Evolutionary conservation across 2,797 vertebrate species (phyloP).

Genomic region (Trachurus trachurus): DNA sequence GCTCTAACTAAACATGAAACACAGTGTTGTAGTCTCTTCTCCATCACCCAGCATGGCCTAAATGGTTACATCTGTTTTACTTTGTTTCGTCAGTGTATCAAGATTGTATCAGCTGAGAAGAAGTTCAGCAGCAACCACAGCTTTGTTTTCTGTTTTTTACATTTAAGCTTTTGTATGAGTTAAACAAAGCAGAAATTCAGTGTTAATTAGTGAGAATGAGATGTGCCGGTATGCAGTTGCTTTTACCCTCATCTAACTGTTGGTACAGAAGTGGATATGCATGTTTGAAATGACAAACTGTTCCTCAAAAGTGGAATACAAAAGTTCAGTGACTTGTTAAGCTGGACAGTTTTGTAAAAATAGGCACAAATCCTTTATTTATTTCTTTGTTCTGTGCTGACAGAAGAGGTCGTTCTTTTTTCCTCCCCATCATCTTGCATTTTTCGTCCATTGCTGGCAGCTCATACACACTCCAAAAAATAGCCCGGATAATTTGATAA

Average conservation of each 20-base stretch:
- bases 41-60: not conserved
- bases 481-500: conserved; percentile 50
- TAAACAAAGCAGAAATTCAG: not conserved
- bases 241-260: not conserved
- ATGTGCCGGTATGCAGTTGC: not conserved
- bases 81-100: not conserved
- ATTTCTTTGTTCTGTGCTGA: conserved; percentile 35
- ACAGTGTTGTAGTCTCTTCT: not conserved
- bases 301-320: conserved; percentile 2
- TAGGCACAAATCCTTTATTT: conserved; percentile 16
- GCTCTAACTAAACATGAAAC: not conserved
- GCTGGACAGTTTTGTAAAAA: conserved; percentile 13
- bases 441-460: conserved; percentile 35
- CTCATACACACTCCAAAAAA: conserved; percentile 27
- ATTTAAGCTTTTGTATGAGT: not conserved
- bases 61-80: not conserved
- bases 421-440: not conserved
- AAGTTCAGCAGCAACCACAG: not conserved
- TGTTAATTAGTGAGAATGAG: not conserved
- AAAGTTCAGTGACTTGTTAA: not conserved
- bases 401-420: not conserved
- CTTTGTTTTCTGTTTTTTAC: not conserved
- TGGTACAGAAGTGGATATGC: not conserved
- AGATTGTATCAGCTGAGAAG: not conserved
- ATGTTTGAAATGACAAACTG: not conserved